Conservation (phyloP, 92 coral and sea anemone species). For the Porites evermanni region DNA sequence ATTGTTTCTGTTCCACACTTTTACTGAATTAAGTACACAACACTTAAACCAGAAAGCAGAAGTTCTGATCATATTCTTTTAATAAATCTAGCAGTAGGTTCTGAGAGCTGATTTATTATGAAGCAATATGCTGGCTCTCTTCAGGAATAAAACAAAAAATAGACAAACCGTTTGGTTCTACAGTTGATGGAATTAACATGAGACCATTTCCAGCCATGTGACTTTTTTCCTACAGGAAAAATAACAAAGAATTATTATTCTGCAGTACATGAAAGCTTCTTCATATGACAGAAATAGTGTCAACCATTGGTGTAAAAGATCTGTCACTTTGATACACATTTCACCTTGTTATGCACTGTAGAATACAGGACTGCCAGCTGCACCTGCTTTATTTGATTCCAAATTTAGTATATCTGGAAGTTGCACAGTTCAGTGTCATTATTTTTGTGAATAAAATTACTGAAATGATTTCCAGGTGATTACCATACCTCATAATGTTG, state of each 20-base stretch:
- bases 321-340: no score
- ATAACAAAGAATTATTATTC: not conserved
- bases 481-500: slow-evolving; percentile 59
- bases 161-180: slow-evolving; percentile 28
- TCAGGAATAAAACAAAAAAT: not conserved
- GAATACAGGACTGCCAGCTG: not conserved
- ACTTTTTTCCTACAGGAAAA: slow-evolving; percentile 37
- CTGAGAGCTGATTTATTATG: no score
- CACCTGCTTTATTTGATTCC: not conserved
- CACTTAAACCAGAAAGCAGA: no score
- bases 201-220: slow-evolving; percentile 37
- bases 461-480: not conserved
- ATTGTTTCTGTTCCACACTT: no score
- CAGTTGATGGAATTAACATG: slow-evolving; percentile 59
- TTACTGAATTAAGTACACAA: no score
- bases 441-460: no score
- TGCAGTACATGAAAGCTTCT: not conserved
- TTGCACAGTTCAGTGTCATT: not conserved
- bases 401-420: not conserved
- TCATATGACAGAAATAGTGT: not conserved
- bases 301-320: no score
- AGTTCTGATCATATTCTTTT: no score
- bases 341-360: no score
- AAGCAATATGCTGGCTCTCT: not conserved
- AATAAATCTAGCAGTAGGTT: no score